Percentiles rank a stretch among this genome's conserved stretches.
phyloP scores from a whole-genome alignment of 1,140 invertebrate species.

The Elysia chlorotica region DNA sequence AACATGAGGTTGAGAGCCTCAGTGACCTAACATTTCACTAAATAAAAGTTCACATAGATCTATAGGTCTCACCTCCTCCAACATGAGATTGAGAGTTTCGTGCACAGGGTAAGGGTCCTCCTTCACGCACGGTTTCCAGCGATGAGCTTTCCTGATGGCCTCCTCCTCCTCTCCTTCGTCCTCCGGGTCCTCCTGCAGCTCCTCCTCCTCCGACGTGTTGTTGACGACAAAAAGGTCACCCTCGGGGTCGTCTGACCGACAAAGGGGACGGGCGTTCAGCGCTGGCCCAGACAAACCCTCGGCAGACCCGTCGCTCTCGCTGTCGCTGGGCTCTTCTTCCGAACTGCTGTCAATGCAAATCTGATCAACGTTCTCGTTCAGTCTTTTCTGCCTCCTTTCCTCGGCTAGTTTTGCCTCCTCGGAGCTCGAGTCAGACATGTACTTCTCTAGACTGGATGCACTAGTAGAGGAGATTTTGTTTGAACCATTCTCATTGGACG shows the following conservation, averaged over 20 bases:
- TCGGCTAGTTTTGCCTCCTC: no score
- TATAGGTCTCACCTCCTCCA: constrained; percentile 43
- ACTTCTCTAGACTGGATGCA: no score
- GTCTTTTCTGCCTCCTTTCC: no score
- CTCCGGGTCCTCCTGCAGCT: not conserved
- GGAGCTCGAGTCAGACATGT: no score
- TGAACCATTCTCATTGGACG: no score
- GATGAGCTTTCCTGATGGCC: not conserved
- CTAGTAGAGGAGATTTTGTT: no score
- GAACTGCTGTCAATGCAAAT: constrained; percentile 11
- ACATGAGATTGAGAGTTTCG: constrained; percentile 42
- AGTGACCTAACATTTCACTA: no score
- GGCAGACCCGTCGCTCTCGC: not conserved
- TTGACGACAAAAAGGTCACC: constrained; percentile 38
- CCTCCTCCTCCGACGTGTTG: constrained; percentile 18
- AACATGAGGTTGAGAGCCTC: no score
- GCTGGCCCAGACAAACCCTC: not conserved
- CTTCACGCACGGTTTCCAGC: constrained; percentile 43
- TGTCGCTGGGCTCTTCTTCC: not conserved
- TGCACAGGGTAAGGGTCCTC: constrained; percentile 38
- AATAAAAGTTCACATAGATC: not conserved
- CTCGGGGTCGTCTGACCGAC: constrained; percentile 25
- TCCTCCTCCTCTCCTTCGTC: constrained; percentile 20
- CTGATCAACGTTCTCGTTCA: no score
- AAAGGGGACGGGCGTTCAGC: constrained; percentile 4